Evolutionary conservation across 2,888 invertebrate genomes (phyloP), one percentile per base, ranked within the genome.

Genomic region (Trimorus sp.): DNA sequence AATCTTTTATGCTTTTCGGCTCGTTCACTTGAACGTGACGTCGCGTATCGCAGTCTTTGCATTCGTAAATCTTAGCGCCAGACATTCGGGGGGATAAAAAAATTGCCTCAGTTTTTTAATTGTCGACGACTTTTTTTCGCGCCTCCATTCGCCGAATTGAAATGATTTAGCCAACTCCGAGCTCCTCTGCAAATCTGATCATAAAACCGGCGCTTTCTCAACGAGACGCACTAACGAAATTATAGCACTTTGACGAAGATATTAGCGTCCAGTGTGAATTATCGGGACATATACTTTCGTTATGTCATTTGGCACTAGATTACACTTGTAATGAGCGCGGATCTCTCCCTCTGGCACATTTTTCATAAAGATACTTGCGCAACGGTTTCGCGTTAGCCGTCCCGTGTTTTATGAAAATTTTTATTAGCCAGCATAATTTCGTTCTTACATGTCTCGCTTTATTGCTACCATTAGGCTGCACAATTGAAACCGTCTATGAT

Each of bases 231-330:
- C 12, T 48, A 37, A 63, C 53, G 53, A 65, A 65, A 53, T 65
- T 51, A 65, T 26, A 40, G 7, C 53, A 65, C 15, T 69, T 40
- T 69, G 48, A 12, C 51, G 51, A 51, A 60, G n/a, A 62, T 15
- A 54, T 62, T 48, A 73, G 45, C 45, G 15, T 73, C 42, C 26
- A 26, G 37, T 51, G 63, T 54, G 16, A 54, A 62, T 62, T 62
- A 73, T 73, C 53, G 36, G n/a, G 26, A 53, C 71, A 45, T 53
- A 66, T 49, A 66, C n/a, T 58, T 59, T 59, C 66, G 59, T 75
- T 59, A 75, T 75, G 36, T 65, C 65, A 65, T 59, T 63, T 66
- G 58, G 65, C n/a, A 59, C 59, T 58, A 59, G 59, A 66, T 65
- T 75, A 65, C 60, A 56, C 40, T 11, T 63, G 48, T 38, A 54